phyloP scores from a whole-genome alignment of 1,140 invertebrate species.

The Nasonia longicornis region DNA sequence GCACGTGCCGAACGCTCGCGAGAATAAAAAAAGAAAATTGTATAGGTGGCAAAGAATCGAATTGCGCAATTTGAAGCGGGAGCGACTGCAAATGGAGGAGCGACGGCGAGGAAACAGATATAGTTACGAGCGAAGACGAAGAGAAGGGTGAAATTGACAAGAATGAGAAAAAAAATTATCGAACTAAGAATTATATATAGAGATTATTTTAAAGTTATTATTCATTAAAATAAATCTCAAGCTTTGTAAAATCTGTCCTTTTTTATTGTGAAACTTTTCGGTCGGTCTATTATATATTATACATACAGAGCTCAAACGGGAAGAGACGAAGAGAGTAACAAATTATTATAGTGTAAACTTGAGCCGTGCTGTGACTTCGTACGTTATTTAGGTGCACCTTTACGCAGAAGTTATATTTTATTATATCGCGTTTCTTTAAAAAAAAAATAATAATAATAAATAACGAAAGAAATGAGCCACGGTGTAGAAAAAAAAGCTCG shows the following conservation, averaged over 20 bases:
- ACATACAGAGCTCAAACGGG: background rate
- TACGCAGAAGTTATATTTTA: slow-evolving; percentile 2
- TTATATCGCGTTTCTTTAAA: background rate
- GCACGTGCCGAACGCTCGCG: slow-evolving; percentile 9
- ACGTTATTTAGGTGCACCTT: slow-evolving; percentile 1
- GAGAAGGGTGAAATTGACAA: slow-evolving; percentile 39
- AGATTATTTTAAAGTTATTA: slow-evolving; percentile 67
- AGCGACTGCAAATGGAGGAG: slow-evolving; percentile 38
- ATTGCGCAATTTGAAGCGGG: slow-evolving; percentile 26
- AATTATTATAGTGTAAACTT: background rate
- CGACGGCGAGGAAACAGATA: slow-evolving; percentile 42
- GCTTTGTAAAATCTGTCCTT: slow-evolving; percentile 58
- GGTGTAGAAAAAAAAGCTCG: background rate
- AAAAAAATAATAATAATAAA: background rate
- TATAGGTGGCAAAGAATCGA: slow-evolving; percentile 39
- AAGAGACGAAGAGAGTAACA: background rate
- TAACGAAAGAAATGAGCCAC: background rate
- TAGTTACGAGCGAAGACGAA: slow-evolving; percentile 40
- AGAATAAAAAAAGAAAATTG: slow-evolving; percentile 32
- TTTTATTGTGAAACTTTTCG: slow-evolving; percentile 23
- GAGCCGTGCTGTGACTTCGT: background rate
- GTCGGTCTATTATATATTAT: background rate
- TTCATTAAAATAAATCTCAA: slow-evolving; percentile 65
- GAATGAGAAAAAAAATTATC: slow-evolving; percentile 54
- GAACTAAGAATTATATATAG: slow-evolving; percentile 63